Conservation (phyloP, 92 coral and sea anemone species). For the Nematostella vectensis region DNA sequence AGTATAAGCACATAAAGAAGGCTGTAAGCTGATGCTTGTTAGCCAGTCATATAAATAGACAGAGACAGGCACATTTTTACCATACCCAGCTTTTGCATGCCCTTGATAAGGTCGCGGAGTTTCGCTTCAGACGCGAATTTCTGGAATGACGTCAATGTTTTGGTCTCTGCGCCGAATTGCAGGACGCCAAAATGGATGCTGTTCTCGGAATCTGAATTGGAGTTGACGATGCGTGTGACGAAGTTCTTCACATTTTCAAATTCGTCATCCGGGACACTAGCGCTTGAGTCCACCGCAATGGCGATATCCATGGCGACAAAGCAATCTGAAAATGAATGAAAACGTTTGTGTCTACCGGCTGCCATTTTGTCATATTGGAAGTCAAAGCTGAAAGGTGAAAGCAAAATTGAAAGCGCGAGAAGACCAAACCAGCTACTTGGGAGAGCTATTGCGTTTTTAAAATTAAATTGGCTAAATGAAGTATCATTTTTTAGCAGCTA, state of each 20-base stretch:
- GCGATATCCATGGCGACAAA: conserved; percentile 27
- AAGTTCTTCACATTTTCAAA: conserved; percentile 3
- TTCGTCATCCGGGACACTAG: conserved; percentile 13
- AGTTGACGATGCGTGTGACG: conserved; percentile 13
- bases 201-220: conserved; percentile 27
- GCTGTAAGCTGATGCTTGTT: too few species aligned
- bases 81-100: conserved; percentile 13
- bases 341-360: too few species aligned
- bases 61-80: too few species aligned
- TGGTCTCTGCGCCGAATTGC: conserved; percentile 26
- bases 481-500: too few species aligned
- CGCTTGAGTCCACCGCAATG: conserved; percentile 18
- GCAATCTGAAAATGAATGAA: conserved; percentile 12
- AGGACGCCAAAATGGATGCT: conserved; percentile 24
- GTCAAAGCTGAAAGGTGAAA: too few species aligned
- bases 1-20: too few species aligned
- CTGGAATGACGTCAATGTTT: conserved; percentile 12
- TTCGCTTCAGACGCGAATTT: conserved; percentile 27
- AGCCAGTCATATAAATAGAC: too few species aligned
- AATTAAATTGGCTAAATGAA: too few species aligned
- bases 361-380: too few species aligned
- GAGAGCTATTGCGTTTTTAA: too few species aligned
- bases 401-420: too few species aligned
- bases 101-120: conserved; percentile 13
- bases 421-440: too few species aligned